A percentile compares a stretch with the other conserved stretches of the same genome.
These are phyloP conservation scores for Sebastes iracundus DNA, from an alignment of 2,797 vertebrate species.

Conservation along the genomic window DNA sequence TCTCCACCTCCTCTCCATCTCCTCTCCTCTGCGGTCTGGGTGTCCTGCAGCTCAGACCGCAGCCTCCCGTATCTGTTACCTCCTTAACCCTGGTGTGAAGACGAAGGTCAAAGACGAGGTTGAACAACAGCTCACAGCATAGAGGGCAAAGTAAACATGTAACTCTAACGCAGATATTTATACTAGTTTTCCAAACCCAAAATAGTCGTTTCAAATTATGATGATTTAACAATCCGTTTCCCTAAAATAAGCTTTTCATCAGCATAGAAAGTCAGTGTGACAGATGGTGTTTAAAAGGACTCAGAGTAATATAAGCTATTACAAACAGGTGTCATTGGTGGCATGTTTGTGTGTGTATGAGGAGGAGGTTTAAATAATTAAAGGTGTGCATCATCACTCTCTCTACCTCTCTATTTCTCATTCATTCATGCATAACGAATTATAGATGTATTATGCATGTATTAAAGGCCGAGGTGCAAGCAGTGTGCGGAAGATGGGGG, in stretches of 20 bases:
- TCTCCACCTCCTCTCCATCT: background rate
- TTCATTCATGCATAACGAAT: conserved; percentile 17
- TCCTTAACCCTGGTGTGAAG: conserved; percentile 13
- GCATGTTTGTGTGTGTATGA: background rate
- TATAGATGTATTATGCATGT: conserved; percentile 16
- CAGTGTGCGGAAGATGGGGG: background rate
- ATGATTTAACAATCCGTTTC: background rate
- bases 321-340: conserved; percentile 14
- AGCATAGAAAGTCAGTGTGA: background rate
- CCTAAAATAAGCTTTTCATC: background rate
- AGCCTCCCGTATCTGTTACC: conserved; percentile 48
- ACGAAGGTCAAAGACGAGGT: conserved; percentile 42
- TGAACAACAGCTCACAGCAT: background rate
- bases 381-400: conserved; percentile 27
- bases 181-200: background rate
- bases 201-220: background rate
- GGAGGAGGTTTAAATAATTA: conserved; percentile 47
- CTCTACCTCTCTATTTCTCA: background rate
- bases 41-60: conserved; percentile 31
- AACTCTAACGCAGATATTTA: background rate
- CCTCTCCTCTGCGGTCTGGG: conserved; percentile 7
- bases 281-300: conserved; percentile 2
- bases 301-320: background rate
- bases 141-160: background rate
- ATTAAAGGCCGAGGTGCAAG: background rate